phyloP scores from a whole-genome alignment of 1,140 invertebrate genomes.

The Meloidogyne chitwoodi region DNA sequence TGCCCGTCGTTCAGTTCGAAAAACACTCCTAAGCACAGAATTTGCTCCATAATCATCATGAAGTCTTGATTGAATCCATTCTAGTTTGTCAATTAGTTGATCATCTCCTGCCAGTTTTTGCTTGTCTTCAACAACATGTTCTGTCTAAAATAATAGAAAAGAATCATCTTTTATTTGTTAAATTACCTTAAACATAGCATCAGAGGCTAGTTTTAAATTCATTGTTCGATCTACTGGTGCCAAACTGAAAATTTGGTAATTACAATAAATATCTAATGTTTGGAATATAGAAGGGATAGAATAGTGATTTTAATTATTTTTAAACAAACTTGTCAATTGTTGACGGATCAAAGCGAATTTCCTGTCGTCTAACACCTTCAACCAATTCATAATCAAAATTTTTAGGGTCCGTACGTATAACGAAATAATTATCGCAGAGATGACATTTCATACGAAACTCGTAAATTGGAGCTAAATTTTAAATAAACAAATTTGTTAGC shows the following conservation, averaged over 20 bases:
- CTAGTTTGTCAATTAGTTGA: slow-evolving; percentile 43
- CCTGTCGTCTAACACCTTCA: slow-evolving; percentile 86
- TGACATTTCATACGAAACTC: slow-evolving; percentile 99
- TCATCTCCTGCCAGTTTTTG: slow-evolving; percentile 45
- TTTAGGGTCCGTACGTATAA: slow-evolving; percentile 97
- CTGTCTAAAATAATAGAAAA: slow-evolving; percentile 64
- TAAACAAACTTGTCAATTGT: slow-evolving; percentile 77
- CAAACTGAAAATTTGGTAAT: slow-evolving; percentile 58
- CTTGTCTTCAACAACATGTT: slow-evolving; percentile 51
- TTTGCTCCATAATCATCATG: slow-evolving; percentile 56
- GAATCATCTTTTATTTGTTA: slow-evolving; percentile 91
- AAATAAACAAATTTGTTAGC: slow-evolving; percentile 64
- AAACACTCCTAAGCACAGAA: slow-evolving; percentile 40
- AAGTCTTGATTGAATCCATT: slow-evolving; percentile 53
- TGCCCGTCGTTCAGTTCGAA: slow-evolving; percentile 51
- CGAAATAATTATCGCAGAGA: slow-evolving; percentile 91
- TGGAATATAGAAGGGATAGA: no score
- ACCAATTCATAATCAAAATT: slow-evolving; percentile 95
- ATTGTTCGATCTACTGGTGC: slow-evolving; percentile 59
- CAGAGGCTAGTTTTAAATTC: slow-evolving; percentile 46
- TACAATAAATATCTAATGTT: slow-evolving; percentile 6
- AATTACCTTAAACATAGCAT: slow-evolving; percentile 65
- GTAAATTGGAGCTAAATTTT: slow-evolving; percentile 87
- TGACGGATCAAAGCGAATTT: slow-evolving; percentile 93
- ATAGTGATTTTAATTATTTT: not conserved